Evolutionary conservation across 2,113 vertebrate species (phyloP).

Genomic region (Excalfactoria chinensis): DNA sequence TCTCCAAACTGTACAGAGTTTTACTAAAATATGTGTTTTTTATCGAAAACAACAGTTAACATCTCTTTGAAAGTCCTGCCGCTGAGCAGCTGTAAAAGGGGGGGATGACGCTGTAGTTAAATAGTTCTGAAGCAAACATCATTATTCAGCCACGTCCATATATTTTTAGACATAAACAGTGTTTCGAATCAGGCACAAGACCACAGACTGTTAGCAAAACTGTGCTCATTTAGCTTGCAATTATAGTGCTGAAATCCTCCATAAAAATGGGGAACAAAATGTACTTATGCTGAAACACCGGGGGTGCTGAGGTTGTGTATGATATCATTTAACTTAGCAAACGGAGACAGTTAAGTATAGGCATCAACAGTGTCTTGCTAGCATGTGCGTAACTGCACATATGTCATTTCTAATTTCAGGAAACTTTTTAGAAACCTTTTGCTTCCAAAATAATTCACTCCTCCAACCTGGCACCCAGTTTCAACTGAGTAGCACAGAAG

Average conservation of each 20-base stretch:
- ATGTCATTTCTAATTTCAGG: slow-evolving; percentile 25
- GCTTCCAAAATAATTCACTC: slow-evolving; percentile 36
- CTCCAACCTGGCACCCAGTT: slow-evolving; percentile 1
- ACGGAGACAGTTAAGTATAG: not conserved
- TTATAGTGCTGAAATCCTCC: not conserved
- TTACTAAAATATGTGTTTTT: not conserved
- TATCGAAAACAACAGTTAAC: not conserved
- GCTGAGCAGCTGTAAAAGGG: not conserved
- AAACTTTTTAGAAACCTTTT: slow-evolving; percentile 2
- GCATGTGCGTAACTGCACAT: not conserved
- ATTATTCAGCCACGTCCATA: not conserved
- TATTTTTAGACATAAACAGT: not conserved
- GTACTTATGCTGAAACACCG: not conserved
- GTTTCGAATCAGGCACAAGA: not conserved
- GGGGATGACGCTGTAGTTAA: fast-evolving
- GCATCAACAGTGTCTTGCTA: not conserved
- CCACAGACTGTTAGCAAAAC: not conserved
- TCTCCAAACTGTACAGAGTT: not conserved
- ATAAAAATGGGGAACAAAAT: not conserved
- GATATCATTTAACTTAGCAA: not conserved
- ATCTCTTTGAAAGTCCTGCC: not conserved
- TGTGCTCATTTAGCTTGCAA: not conserved
- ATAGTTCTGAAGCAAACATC: not conserved
- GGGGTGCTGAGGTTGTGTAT: not conserved
- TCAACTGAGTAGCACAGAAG: not conserved